Conservation (phyloP, 2,113 vertebrate genomes). For the Nyctibius bracteatus region DNA sequence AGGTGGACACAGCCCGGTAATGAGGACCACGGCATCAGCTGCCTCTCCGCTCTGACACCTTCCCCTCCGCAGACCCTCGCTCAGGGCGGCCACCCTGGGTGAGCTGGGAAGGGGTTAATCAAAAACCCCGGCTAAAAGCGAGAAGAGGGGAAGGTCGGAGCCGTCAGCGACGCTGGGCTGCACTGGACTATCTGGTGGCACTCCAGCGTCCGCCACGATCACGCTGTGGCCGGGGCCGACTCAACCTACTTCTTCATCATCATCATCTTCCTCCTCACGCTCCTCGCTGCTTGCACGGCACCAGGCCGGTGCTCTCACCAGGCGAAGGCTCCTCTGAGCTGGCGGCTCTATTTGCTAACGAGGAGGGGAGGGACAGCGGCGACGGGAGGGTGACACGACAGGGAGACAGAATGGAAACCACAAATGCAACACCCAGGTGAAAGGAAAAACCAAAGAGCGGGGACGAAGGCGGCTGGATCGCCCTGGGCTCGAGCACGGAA, state of each 20-base stretch:
- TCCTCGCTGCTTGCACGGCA: conserved; percentile 73
- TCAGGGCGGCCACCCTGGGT: neutral
- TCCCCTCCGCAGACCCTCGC: neutral
- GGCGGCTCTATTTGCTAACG: conserved; percentile 71
- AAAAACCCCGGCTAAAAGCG: neutral
- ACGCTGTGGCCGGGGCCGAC: neutral
- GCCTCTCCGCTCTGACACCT: neutral
- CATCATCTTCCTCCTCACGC: conserved; percentile 79
- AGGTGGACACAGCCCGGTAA: accelerated
- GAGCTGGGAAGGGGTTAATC: neutral
- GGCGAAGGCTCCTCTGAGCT: conserved; percentile 77
- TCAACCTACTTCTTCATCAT: conserved; percentile 81
- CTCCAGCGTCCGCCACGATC: neutral
- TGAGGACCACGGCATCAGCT: neutral
- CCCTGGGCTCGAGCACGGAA: neutral
- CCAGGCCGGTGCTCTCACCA: conserved; percentile 76
- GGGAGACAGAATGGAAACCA: conserved; percentile 57
- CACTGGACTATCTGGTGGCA: conserved; percentile 44
- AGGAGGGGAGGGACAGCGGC: conserved; percentile 37
- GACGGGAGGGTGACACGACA: neutral
- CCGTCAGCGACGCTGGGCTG: neutral
- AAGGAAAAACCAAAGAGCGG: neutral
- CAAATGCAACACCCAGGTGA: conserved; percentile 36
- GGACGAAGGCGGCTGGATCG: neutral
- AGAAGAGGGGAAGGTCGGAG: neutral